phyloP scores from a whole-genome alignment of 2,888 invertebrate genomes.

The Archips crataeganus region DNA sequence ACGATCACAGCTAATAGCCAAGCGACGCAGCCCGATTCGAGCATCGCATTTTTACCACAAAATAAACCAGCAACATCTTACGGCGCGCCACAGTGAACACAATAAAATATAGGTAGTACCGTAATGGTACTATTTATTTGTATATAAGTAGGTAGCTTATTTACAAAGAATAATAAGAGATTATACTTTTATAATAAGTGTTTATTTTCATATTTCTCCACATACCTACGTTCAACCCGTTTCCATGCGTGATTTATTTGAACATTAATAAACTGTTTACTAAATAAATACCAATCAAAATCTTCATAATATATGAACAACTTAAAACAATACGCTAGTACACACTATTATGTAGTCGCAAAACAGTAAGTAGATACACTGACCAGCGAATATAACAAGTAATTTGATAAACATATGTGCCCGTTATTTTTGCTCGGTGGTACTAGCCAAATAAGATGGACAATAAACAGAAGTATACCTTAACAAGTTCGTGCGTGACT shows the following conservation, averaged over 20 bases:
- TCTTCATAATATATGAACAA: not conserved
- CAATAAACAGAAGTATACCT: no score
- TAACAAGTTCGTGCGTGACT: no score
- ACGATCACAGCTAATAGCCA: slow-evolving; percentile 53
- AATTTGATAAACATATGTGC: no score
- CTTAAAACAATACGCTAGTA: no score
- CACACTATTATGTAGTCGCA: no score
- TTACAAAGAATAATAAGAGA: not conserved
- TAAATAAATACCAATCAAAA: not conserved
- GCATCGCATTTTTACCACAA: slow-evolving; percentile 68
- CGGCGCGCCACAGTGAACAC: slow-evolving; percentile 67
- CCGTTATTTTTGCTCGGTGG: no score
- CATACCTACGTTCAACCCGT: not conserved
- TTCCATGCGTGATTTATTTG: not conserved
- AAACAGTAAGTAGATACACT: not conserved
- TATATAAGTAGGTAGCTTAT: slow-evolving; percentile 2
- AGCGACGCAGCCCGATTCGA: slow-evolving; percentile 49
- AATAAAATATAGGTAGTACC: not conserved
- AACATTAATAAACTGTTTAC: not conserved
- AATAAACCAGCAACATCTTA: slow-evolving; percentile 67
- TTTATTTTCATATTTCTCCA: not conserved
- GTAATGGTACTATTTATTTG: not conserved
- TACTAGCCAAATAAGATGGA: no score
- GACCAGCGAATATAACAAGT: not conserved
- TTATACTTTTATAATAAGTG: not conserved